Percentiles rank a stretch among this genome's conserved stretches.
Conservation (phyloP, 2,888 invertebrate genomes). For the Chrysolina americana region DNA sequence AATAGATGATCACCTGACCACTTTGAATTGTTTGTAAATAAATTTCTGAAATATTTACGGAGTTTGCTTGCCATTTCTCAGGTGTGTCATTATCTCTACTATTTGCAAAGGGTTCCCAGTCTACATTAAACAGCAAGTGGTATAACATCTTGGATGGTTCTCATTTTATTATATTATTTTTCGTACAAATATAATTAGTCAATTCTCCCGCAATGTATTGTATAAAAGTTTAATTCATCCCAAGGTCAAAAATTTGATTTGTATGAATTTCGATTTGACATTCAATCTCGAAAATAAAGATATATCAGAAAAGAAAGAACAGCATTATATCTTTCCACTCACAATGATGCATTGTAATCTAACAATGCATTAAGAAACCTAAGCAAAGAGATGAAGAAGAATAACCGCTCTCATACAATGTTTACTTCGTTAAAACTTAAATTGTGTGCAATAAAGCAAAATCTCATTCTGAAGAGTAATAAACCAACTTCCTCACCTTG, state of each 20-base stretch:
- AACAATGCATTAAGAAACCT: constrained; percentile 34
- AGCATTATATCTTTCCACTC: neutral
- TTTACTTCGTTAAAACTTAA: constrained; percentile 65
- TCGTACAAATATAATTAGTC: neutral
- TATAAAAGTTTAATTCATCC: no score
- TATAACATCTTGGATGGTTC: no score
- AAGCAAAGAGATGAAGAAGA: constrained; percentile 33
- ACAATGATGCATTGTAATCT: constrained; percentile 30
- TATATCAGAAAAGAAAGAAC: neutral
- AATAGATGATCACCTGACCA: constrained; percentile 9
- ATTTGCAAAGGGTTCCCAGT: no score
- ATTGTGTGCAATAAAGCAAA: constrained; percentile 65
- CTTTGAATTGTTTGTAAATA: constrained; percentile 12
- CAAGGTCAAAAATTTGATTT: no score
- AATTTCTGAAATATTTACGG: neutral
- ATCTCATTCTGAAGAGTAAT: constrained; percentile 60
- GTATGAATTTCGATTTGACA: no score
- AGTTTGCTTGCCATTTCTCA: neutral
- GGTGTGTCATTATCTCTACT: no score
- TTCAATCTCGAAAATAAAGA: neutral
- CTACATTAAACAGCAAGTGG: no score
- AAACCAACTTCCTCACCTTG: constrained; percentile 62
- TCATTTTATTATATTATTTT: no score
- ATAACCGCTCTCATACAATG: constrained; percentile 54
- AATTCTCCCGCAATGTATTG: neutral